Evolutionary conservation across 2,797 vertebrate species (phyloP), one percentile per base, ranked within the genome.

Genomic region (Sus cebifrons): DNA sequence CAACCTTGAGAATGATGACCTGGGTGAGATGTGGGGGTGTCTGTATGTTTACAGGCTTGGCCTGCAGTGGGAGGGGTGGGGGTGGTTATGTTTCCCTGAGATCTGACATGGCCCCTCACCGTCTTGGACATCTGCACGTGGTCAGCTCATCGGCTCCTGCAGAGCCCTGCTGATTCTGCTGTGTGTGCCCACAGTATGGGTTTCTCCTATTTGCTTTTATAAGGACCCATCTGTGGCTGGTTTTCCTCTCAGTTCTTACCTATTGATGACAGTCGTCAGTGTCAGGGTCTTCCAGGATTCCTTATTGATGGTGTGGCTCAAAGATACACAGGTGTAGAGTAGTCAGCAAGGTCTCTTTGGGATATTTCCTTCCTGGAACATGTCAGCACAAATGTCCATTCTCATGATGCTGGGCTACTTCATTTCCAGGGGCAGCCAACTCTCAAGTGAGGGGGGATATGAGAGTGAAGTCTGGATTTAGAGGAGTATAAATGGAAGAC

Each of bases 401-500:
- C 52, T 58, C 25, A 15, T 21, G 84, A 71, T 75, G 11, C 32
- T 9, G 64, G 73, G 23, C 14, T 62, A 27, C 27, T 44, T 86
- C 5, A 1, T 82, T 94, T 88, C 52, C 58, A 15, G 29, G 13
- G 64, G 3, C 71, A 21, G 11, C 25, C 49, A 54, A 2, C n/a
- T 88, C 16, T 29, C 64, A 67, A 83, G 16, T 29, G 70, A 86
- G 58, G 52, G 8, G 74, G 25, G 86, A 71, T 44, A 52, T 15
- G 15, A 29, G 21, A 29, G 12, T 52, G 71, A 65, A 56, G 27
- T 10, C 52, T 70, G 10, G 36, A 58, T 27, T 89, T 16, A 73
- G 88, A 86, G 21, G 40, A 40, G 23, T 73, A 52, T 70, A 92
- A 71, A 29, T 91, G 78, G 85, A 58, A 64, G 20, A 25, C 58